These are phyloP conservation scores for Corythornis vintsioides DNA, from an alignment of 2,113 vertebrate genomes.

Conservation along the genomic window DNA sequence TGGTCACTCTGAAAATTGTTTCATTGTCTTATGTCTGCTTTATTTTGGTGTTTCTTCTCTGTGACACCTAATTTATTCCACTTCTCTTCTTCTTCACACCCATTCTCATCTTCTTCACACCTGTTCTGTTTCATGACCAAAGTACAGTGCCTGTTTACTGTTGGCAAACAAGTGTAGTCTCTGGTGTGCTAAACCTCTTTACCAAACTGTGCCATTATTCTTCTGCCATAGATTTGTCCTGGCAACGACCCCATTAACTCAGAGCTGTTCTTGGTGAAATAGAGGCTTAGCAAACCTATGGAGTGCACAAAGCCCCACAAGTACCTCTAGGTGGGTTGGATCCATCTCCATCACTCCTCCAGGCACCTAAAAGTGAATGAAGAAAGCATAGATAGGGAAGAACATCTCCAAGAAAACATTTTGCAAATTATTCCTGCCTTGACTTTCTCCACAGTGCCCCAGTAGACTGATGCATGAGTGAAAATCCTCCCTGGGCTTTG, in stretches of 20 bases:
- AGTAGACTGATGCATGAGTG: neutral
- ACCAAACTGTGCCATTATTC: neutral
- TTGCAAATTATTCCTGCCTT: neutral
- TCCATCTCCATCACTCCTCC: neutral
- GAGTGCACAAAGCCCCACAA: neutral
- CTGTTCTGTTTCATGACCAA: neutral
- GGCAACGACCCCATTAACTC: neutral
- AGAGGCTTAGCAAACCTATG: neutral
- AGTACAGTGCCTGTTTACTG: neutral
- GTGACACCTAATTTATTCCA: neutral
- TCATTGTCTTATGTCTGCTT: neutral
- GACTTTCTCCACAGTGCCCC: neutral
- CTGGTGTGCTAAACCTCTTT: neutral
- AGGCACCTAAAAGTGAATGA: neutral
- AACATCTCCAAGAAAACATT: neutral
- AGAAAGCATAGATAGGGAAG: neutral
- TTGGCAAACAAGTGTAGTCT: rapidly evolving
- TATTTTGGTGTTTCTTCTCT: neutral
- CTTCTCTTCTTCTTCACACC: neutral
- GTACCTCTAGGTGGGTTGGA: neutral
- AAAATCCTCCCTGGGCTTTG: neutral
- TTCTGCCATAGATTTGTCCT: neutral
- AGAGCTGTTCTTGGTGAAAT: neutral
- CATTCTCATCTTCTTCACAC: neutral
- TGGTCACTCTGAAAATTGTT: neutral